Evolutionary conservation across 2,888 invertebrate genomes (phyloP).

Genomic region (Serrognathus titanus): DNA sequence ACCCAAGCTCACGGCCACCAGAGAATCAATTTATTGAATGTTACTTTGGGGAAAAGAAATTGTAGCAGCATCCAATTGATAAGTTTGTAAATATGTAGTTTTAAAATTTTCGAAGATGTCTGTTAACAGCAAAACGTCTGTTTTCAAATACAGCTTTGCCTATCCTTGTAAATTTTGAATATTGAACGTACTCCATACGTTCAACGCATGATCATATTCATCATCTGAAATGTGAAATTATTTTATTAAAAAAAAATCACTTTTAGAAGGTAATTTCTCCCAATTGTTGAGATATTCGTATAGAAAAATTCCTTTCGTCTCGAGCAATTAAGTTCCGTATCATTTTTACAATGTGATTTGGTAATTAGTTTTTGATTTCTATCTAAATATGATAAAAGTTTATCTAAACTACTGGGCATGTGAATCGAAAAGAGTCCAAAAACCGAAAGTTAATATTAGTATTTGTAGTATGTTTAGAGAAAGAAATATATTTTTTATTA

Average conservation of each 20-base stretch:
- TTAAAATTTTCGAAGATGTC: constrained; percentile 43
- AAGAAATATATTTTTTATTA: constrained; percentile 29
- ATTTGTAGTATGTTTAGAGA: constrained; percentile 21
- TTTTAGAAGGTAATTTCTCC: no score
- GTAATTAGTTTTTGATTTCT: no score
- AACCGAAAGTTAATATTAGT: constrained; percentile 23
- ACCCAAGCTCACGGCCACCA: no score
- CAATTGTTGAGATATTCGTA: no score
- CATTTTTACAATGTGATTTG: no score
- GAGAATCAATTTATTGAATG: no score
- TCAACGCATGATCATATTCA: constrained; percentile 30
- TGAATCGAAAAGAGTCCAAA: constrained; percentile 28
- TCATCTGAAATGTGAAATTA: constrained; percentile 29
- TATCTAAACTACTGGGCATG: no score
- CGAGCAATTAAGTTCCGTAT: no score
- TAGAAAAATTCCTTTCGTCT: no score
- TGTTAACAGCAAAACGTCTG: constrained; percentile 38
- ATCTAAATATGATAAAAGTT: no score
- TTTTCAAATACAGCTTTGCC: constrained; percentile 38
- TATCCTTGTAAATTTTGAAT: constrained; percentile 37
- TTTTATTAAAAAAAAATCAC: no score
- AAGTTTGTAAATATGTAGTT: constrained; percentile 27
- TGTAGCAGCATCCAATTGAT: constrained; percentile 37
- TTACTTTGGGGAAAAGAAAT: no score
- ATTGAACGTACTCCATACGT: constrained; percentile 36